These are phyloP conservation scores for Coryphaenoides rupestris DNA, from an alignment of 2,113 vertebrate species.

Conservation along the genomic window DNA sequence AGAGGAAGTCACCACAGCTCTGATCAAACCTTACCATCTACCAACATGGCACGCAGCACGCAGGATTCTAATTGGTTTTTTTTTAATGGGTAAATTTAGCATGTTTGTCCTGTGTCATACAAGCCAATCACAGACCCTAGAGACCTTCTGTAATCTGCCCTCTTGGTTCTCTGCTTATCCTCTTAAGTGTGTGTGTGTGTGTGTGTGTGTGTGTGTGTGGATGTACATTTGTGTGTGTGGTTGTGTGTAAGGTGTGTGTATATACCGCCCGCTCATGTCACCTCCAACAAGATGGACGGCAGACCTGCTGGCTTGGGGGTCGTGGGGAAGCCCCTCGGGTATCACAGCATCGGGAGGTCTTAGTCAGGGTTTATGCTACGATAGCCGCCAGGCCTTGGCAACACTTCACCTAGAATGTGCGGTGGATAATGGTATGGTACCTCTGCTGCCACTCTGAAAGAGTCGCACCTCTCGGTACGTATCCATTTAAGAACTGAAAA, in stretches of 20 bases:
- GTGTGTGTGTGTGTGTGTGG: constrained; percentile 22
- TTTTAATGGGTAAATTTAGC: constrained; percentile 47
- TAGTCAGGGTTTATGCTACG: constrained; percentile 21
- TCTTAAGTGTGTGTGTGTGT: constrained; percentile 73
- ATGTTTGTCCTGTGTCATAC: constrained; percentile 23
- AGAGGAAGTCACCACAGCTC: no score
- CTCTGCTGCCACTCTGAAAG: constrained; percentile 81
- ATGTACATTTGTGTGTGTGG: constrained; percentile 23
- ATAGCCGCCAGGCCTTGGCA: constrained; percentile 30
- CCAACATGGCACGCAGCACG: constrained; percentile 2
- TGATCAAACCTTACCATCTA: not conserved
- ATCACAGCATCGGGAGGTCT: not conserved
- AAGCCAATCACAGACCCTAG: constrained; percentile 57
- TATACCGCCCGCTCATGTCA: constrained; percentile 28
- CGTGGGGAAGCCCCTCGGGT: not conserved
- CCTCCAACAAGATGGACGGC: constrained; percentile 27
- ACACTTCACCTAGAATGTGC: constrained; percentile 62
- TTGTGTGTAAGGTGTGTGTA: constrained; percentile 9
- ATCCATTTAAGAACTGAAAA: constrained; percentile 24
- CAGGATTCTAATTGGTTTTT: constrained; percentile 32
- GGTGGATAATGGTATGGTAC: constrained; percentile 83
- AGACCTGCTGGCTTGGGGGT: constrained; percentile 33
- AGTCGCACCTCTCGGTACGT: constrained; percentile 83
- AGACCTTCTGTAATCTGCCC: constrained; percentile 73
- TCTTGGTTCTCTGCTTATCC: constrained; percentile 76